Evolutionary conservation across 2,113 vertebrate genomes (phyloP), one percentile per base, ranked within the genome.

Genomic region (Balaeniceps rex): DNA sequence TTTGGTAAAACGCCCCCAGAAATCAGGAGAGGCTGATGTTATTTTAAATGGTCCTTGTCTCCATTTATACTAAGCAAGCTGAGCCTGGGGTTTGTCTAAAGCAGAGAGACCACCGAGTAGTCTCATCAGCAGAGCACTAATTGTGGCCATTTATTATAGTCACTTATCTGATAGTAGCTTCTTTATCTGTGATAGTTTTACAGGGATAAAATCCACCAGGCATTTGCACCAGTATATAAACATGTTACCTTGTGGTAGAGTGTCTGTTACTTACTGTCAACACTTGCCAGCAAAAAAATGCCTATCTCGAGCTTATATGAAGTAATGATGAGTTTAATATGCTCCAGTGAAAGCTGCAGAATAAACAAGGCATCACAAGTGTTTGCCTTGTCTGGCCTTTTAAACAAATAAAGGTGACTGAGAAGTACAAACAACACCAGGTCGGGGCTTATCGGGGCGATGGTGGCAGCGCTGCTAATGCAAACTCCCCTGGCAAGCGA

Each of bases 341-440:
- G 96, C 94, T 97, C 97, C 98, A 98, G 98, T 99, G 98, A 98
- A 98, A 99, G 97, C 98, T 60, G 24, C 82, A 98, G 98, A 98
- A 98, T 99, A 99, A 99, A 99, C 98, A 99, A 98, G 85, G 84
- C 95, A 98, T 99, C 98, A 98, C 98, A 98, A 97, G 72, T 94
- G 97, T 99, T 99, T 98, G 98, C 98, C 98, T 98, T 98, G 98
- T 98, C 98, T 98, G 98, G 98, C 97, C 98, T 98, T 98, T 99
- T 99, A 99, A 99, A 99, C 99, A 99, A 99, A 99, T 98, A 98
- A 97, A 98, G 98, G 97, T 96, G 98, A 97, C 89, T 95, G 94
- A 97, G 98, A 95, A 96, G 97, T 84, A 97, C 96, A 98, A 96
- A 97, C 96, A 97, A 83, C 58, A 16, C 96, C 83, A 77, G 96